Base-by-base conservation (phyloP, 2,888 invertebrate species). In the Eumacrocentrus americanus region DNA sequence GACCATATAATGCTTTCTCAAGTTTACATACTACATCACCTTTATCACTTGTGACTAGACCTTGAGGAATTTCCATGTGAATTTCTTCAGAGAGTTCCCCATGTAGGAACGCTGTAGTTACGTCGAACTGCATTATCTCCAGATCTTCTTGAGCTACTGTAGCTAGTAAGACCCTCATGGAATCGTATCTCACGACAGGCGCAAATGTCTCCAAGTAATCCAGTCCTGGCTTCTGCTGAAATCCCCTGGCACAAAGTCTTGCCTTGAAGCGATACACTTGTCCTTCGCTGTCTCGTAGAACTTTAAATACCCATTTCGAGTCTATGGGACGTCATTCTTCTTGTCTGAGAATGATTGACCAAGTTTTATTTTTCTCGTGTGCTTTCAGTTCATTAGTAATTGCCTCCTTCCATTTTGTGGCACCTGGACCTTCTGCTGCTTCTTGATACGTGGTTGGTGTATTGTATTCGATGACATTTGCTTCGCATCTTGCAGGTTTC, bases 181-280 rank as follows among this genome's bases (percentile, higher is more conserved):
- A 67, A 35, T 66, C 62, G 9, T 67, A 14, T 54, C 70, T 42
- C 5, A 67, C 66, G 3, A 73, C 72, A 16, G 72, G 72, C 5
- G 70, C 58, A 62, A 70, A 74, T 3, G 71, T 73, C 60, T 72
- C 67, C 29, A 61, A 55, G 52, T 63, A 75, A 55, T 75, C 65
- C 9, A 72, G 53, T 14, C 71, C 73, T 16, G 64, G 63, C 54
- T 53, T 20, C 64, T 74, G 72, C 20, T 51, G 46, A 63, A 65
- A 72, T 12, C 72, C 71, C 61, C 69, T 65, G 2, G 73, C 72
- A 1, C 74, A 73, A 1, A 74, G 37, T 16, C 74, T 37, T 5
- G 73, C 73, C 54, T 72, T 72, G 18, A 58, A 48, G 35, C 62
- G 56, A 23, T 69, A 65, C 6, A 70, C 37, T 11, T 16, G 59